Evolutionary conservation across 2,797 vertebrate species (phyloP), one percentile per base, ranked within the genome.

Genomic region (Enteromius viviparus): DNA sequence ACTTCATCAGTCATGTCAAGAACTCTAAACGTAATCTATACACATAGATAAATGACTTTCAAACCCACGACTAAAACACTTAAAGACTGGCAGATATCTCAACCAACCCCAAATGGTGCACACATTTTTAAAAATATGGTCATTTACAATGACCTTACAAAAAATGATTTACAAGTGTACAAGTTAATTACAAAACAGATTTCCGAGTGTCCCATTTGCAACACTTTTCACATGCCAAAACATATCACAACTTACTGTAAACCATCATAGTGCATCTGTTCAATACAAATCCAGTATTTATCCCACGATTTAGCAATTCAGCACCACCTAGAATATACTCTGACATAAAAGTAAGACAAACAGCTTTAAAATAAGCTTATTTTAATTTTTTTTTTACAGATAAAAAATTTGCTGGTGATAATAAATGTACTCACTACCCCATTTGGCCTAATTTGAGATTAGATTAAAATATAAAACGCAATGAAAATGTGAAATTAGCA

Each of bases 11-110:
- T 78, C 75, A 77, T 78, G 74, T 83, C 65, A 83, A 40, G 29
- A 70, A 78, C 60, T 12, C 32, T 55, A 32, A 53, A 85, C 84
- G 86, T 89, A 29, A 88, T 91, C 88, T 76, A 80, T 80, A 80
- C 53, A 91, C 89, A 92, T 91, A 92, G 91, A 93, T 92, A 92
- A 91, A n/a, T 23, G 15, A 58, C 4, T 58, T 76, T 69, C 4
- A 76, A 65, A 45, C 51, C 37, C 47, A 69, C 34, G 68, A 58
- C 42, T 10, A 26, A 34, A 82, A 45, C 45, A 53, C 34, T 4
- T 74, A 29, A 40, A 51, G 10, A 65, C 40, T 47, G 19, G 26
- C 40, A 62, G 26, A 15, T 55, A 82, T 66, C n/a, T 68, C 49
- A 42, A 76, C 60, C 26, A 19, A 83, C 70, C 62, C 32, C 60